Conservation (phyloP, 2,888 invertebrate species). For the Eupithecia exiguata region DNA sequence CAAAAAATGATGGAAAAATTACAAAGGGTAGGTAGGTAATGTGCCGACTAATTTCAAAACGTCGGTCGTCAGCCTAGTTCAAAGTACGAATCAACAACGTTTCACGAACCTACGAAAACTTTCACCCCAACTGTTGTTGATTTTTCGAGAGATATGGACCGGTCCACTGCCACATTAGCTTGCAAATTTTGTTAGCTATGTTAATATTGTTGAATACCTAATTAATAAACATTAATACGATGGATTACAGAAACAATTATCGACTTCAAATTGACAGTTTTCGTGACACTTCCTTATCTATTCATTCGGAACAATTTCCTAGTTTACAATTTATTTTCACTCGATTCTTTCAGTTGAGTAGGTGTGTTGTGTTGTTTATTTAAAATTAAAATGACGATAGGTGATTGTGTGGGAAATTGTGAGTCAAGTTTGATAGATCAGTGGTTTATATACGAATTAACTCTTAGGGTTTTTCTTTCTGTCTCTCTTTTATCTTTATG, state of each 20-base stretch:
- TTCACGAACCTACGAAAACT: not conserved
- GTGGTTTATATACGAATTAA: too few relatives aligned
- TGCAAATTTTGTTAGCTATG: not conserved
- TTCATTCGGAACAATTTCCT: conserved; percentile 5
- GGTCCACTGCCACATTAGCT: not conserved
- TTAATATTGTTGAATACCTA: not conserved
- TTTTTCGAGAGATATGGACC: not conserved
- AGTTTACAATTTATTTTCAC: conserved; percentile 2
- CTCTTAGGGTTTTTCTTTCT: too few relatives aligned
- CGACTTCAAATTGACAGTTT: not conserved
- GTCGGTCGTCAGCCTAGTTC: not conserved
- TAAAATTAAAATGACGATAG: not conserved
- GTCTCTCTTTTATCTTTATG: too few relatives aligned
- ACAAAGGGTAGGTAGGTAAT: too few relatives aligned
- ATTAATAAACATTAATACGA: not conserved
- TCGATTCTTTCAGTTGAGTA: conserved; percentile 21
- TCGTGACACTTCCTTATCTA: not conserved
- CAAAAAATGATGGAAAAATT: too few relatives aligned
- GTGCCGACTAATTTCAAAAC: not conserved
- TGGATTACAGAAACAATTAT: not conserved
- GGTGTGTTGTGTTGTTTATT: not conserved
- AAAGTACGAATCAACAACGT: not conserved
- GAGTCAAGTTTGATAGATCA: not conserved
- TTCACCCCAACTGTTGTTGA: not conserved
- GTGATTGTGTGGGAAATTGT: not conserved